These are phyloP conservation scores for Trichogramma pretiosum DNA, from an alignment of 1,140 invertebrate genomes.

Conservation along the genomic window DNA sequence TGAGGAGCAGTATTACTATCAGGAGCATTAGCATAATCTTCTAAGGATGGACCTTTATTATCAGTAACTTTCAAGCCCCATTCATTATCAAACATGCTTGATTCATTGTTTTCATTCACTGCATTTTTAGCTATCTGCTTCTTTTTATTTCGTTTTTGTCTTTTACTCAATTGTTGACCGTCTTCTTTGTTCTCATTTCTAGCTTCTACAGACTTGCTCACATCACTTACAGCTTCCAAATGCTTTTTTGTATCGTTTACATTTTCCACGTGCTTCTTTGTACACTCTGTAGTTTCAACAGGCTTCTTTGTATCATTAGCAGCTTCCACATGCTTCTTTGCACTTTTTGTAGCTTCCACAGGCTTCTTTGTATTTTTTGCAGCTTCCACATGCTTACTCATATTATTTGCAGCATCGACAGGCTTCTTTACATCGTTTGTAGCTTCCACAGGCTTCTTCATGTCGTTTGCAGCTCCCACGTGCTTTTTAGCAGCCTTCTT, in stretches of 20 bases:
- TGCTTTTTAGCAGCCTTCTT: constrained; percentile 22
- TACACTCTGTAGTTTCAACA: no score
- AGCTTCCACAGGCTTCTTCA: constrained; percentile 11
- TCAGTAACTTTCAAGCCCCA: not conserved
- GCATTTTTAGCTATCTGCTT: no score
- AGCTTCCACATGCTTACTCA: constrained; percentile 19
- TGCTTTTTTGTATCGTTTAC: no score
- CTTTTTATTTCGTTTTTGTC: constrained; percentile 30
- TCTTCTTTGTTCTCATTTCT: constrained; percentile 10
- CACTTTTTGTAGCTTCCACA: constrained; percentile 9
- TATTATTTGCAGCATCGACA: constrained; percentile 19
- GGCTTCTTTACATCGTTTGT: constrained; percentile 8
- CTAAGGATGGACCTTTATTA: not conserved
- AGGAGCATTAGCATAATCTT: no score
- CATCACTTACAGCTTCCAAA: no score
- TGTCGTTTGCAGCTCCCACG: no score
- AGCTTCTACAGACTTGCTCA: no score
- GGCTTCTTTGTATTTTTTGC: constrained; percentile 7
- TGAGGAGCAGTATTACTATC: no score
- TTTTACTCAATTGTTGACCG: constrained; percentile 27
- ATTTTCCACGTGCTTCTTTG: no score
- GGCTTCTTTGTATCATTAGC: not conserved
- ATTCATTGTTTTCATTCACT: no score
- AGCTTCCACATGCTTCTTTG: constrained; percentile 17
- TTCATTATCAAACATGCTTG: constrained; percentile 19